Base-by-base conservation (phyloP, 2,888 invertebrate species). In the Drosophila parthenogenetica region DNA sequence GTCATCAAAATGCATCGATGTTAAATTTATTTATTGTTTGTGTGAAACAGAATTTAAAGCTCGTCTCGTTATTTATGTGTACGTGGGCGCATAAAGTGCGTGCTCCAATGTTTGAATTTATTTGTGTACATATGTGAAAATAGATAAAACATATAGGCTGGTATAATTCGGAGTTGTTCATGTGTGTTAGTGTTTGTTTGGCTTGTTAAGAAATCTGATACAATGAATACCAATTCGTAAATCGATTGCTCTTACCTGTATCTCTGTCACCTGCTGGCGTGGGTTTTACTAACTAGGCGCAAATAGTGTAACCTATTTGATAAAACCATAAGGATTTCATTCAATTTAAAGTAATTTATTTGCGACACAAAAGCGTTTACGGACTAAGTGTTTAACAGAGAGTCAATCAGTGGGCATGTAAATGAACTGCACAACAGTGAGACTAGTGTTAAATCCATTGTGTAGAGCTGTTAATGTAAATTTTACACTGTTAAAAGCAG, bases 1-100 rank as follows among this genome's bases (percentile, higher is more conserved):
- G 19, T 54, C 32, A 43, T 17, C 32, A 19, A 54, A 43, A 19
- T 54, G 32, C 54, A 43, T 32, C 32, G 2, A 13, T 32, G 32
- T 49, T 32, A 1, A 19, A 43, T 32, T 43, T 13, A 48, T 35
- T 11, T 46, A 29, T 29, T 55, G 5, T 19, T 19, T 19, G 5
- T 8, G n/a, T 37, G 11, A 19, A 19, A 17, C 1, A n/a, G 5
- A 35, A 11, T 14, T 35, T 7, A 10, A 43, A 55, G 32, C 17
- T 19, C 8, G n/a, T 1, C 25, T 17, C 13, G 10, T 19, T 13
- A 40, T 16, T 16, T 25, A 13, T 40, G 25, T 16, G 14, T 54
- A 35, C 17, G 29, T 42, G 14, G 39, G n/a, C n/a, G 29, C 16
- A 42, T 13, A 2, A n/a, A 54, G 42, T 54, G 54, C 32, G 43